Evolutionary conservation across 2,113 vertebrate genomes (phyloP).

Genomic region (Aplodontia rufa): DNA sequence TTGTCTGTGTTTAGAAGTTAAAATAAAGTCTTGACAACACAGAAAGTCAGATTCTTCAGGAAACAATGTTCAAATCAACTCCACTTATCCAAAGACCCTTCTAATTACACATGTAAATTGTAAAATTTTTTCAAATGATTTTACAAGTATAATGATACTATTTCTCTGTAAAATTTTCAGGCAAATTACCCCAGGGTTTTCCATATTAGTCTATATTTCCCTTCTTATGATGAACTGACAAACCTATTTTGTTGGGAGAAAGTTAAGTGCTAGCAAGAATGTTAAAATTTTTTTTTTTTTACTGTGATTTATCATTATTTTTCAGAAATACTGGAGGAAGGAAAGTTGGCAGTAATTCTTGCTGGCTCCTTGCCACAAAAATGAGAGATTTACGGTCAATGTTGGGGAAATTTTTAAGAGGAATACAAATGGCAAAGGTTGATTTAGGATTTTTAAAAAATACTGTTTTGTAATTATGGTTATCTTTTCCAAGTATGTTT

Average conservation of each 20-base stretch:
- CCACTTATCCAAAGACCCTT: neutral
- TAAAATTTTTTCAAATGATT: neutral
- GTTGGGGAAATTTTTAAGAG: neutral
- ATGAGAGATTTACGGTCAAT: neutral
- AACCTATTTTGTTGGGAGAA: neutral
- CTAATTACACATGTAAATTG: neutral
- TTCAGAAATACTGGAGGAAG: neutral
- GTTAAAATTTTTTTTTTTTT: neutral
- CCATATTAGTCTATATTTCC: neutral
- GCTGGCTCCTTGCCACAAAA: neutral
- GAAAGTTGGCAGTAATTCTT: neutral
- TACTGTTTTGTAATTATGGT: neutral
- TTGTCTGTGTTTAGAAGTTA: neutral
- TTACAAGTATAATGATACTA: neutral
- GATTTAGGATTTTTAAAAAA: neutral
- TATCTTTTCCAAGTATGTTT: neutral
- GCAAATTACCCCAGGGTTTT: neutral
- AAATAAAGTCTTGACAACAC: neutral
- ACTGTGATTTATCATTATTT: neutral
- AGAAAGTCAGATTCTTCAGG: neutral
- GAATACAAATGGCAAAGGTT: neutral
- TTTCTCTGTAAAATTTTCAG: neutral
- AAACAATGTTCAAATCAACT: neutral
- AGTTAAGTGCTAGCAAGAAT: constrained; percentile 34
- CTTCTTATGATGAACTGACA: neutral